Evolutionary conservation across 2,888 invertebrate species (phyloP).

Genomic region (Nymphalis urticae): DNA sequence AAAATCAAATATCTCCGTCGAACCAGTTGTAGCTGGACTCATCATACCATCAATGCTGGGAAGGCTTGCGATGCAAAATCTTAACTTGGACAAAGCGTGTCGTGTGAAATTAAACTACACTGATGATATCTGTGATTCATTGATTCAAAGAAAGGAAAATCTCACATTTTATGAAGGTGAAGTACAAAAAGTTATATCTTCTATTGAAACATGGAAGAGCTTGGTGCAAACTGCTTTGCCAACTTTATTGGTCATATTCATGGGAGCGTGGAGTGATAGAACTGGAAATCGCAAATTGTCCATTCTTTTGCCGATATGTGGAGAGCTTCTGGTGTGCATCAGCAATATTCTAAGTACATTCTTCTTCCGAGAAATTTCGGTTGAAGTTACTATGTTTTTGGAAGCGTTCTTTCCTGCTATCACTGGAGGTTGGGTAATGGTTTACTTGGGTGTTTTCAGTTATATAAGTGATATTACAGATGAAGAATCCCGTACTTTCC

Average conservation of each 20-base stretch:
- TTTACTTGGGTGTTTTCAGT: constrained; percentile 82
- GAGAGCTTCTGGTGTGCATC: constrained; percentile 73
- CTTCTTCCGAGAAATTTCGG: constrained; percentile 77
- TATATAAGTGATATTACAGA: constrained; percentile 83
- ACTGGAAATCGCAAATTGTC: constrained; percentile 81
- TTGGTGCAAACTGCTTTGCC: constrained; percentile 81
- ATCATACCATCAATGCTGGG: constrained; percentile 84
- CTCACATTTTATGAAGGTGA: constrained; percentile 83
- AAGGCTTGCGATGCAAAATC: constrained; percentile 83
- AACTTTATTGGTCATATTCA: constrained; percentile 77
- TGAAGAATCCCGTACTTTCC: constrained; percentile 78
- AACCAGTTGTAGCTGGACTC: constrained; percentile 86
- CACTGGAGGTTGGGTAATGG: constrained; percentile 79
- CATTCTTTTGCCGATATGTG: constrained; percentile 79
- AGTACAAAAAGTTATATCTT: constrained; percentile 79
- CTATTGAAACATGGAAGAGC: constrained; percentile 81
- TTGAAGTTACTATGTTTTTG: constrained; percentile 78
- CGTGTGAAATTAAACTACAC: constrained; percentile 60
- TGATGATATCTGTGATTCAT: constrained; percentile 63
- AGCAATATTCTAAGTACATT: constrained; percentile 78
- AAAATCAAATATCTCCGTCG: constrained; percentile 84
- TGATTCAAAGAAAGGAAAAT: constrained; percentile 70
- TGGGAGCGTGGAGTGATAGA: constrained; percentile 84
- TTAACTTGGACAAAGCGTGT: constrained; percentile 73
- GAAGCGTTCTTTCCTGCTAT: constrained; percentile 79